phyloP scores from a whole-genome alignment of 2,113 vertebrate genomes.

The Pseudopodoces humilis region DNA sequence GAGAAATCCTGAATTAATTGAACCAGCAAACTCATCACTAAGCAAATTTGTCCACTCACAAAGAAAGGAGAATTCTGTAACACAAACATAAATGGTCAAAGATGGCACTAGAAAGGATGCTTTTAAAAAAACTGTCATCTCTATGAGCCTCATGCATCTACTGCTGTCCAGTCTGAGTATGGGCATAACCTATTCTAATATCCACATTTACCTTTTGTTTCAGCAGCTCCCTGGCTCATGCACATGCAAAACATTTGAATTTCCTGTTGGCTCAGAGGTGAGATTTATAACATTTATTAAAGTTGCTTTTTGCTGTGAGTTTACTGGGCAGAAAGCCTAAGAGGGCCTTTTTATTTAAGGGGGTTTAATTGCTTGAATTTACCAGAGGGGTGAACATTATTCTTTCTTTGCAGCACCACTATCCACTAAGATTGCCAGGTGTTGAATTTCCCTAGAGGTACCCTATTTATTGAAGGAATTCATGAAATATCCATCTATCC shows the following conservation, averaged over 20 bases:
- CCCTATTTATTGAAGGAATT: constrained; percentile 46
- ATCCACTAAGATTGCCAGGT: constrained; percentile 70
- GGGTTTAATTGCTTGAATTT: constrained; percentile 76
- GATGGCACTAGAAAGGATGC: background rate
- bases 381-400: constrained; percentile 61
- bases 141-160: background rate
- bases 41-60: background rate
- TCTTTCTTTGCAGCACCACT: constrained; percentile 63
- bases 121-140: background rate
- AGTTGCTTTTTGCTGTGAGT: constrained; percentile 75
- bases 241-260: constrained; percentile 77
- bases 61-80: constrained; percentile 7
- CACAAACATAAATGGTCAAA: background rate
- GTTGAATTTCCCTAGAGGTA: constrained; percentile 51
- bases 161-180: background rate
- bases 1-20: constrained; percentile 7
- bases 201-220: constrained; percentile 71
- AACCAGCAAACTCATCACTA: background rate
- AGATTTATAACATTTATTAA: constrained; percentile 83
- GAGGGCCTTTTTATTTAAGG: constrained; percentile 57
- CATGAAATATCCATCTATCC: constrained; percentile 34
- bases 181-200: constrained; percentile 59
- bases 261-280: constrained; percentile 82
- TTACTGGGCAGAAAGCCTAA: constrained; percentile 79
- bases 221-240: constrained; percentile 69